Percentiles rank a stretch among this genome's conserved stretches.
phyloP scores from a whole-genome alignment of 2,797 vertebrate species.

The Typhlichthys eigenmanni region DNA sequence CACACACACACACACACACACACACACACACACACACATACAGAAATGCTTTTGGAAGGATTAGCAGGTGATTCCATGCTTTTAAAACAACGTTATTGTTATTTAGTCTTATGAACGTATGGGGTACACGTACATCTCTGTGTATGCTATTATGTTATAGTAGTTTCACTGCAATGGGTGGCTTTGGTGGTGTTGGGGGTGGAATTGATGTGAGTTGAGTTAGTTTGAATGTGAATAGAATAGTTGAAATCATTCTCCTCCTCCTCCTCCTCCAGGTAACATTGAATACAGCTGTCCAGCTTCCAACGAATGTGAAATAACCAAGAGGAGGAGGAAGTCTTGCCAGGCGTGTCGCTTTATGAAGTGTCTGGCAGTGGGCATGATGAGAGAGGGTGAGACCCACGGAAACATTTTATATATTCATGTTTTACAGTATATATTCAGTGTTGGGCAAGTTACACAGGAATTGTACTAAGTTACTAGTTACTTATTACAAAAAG shows the following conservation, averaged over 20 bases:
- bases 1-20: not conserved
- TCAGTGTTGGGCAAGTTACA: too few species aligned
- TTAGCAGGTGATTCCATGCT: too few species aligned
- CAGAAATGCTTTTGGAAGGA: too few species aligned
- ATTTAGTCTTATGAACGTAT: too few species aligned
- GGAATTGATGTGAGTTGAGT: not conserved
- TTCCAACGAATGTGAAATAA: constrained; percentile 98
- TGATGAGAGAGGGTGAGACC: constrained; percentile 95
- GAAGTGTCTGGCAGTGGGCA: constrained; percentile 96
- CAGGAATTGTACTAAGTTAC: too few species aligned
- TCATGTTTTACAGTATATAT: not conserved
- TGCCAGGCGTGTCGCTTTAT: constrained; percentile 98
- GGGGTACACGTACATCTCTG: too few species aligned
- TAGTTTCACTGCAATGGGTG: not conserved
- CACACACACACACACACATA: not conserved
- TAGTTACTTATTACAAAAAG: too few species aligned
- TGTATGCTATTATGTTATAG: too few species aligned
- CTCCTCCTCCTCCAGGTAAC: constrained; percentile 79
- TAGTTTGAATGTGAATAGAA: not conserved
- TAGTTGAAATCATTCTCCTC: not conserved
- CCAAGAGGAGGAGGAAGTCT: constrained; percentile 95
- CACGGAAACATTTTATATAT: constrained; percentile 10
- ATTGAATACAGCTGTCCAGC: constrained; percentile 98
- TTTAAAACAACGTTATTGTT: too few species aligned
- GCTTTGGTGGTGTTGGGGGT: too few species aligned